A percentile compares a stretch with the other conserved stretches of the same genome.
phyloP scores from a whole-genome alignment of 2,888 invertebrate species.

The Cyclophora punctaria region DNA sequence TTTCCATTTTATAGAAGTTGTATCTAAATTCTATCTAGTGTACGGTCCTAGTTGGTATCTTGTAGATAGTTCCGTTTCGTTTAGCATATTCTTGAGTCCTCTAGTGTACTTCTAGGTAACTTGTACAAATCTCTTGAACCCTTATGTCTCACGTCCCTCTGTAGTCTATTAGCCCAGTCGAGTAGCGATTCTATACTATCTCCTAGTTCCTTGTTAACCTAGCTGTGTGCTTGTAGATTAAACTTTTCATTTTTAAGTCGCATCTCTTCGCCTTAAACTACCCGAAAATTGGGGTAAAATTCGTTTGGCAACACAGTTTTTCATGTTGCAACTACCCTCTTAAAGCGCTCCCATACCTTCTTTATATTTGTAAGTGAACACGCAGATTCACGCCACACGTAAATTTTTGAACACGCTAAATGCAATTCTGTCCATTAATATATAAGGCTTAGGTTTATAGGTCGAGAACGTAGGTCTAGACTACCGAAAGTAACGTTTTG shows the following conservation, averaged over 20 bases:
- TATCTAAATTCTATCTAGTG: neutral
- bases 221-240: conserved; percentile 5
- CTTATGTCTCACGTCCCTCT: conserved; percentile 70
- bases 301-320: conserved; percentile 7
- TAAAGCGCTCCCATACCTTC: too few species aligned
- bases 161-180: conserved; percentile 48
- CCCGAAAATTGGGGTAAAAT: neutral
- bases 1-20: too few species aligned
- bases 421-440: conserved; percentile 72
- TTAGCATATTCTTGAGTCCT: conserved; percentile 50
- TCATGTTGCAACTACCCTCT: neutral
- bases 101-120: conserved; percentile 46
- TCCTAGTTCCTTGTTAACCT: conserved; percentile 16
- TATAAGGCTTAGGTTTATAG: conserved; percentile 50
- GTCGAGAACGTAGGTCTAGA: conserved; percentile 46
- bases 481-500: conserved; percentile 35
- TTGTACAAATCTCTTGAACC: conserved; percentile 64
- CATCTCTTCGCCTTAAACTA: too few species aligned
- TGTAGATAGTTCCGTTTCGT: conserved; percentile 37
- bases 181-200: conserved; percentile 26
- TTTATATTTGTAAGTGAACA: conserved; percentile 4
- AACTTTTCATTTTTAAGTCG: neutral
- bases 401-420: conserved; percentile 55
- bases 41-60: conserved; percentile 18
- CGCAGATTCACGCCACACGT: conserved; percentile 36